Evolutionary conservation across 1,140 invertebrate species (phyloP), one percentile per base, ranked within the genome.

Genomic region (Mercenaria mercenaria): DNA sequence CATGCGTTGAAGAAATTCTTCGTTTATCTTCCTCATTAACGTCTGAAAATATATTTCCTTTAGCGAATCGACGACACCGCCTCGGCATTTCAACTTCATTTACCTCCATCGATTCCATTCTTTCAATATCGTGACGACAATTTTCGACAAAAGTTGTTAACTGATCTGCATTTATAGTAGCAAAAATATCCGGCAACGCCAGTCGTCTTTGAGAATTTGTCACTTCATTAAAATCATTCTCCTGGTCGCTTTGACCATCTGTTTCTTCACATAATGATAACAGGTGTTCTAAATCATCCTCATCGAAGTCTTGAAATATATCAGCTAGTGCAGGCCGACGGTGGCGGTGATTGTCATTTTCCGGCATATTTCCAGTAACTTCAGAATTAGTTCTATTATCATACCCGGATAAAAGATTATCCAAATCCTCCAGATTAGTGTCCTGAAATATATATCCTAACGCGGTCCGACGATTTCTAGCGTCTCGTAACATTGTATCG

Each of bases 381-480:
- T 39, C 67, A 20, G 15, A 39, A 72, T 41, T 39, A 23, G 34
- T 72, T 39, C 67, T 72, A 34, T 41, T 72, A 13, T 72, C 67
- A 29, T 39, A 72, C 29, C 37, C 23, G 4, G 67, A 72, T 39
- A 39, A 32, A 4, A 79, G 10, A 37, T 52, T 56, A 11, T 79
- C 76, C 0, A 79, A 18, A 6, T 79, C 76, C 37, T 56, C 76
- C 13, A 4, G n/a, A 41, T 56, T 18, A 0, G 47, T 50, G 26
- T 50, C 76, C 34, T 79, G n/a, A 39, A 79, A 79, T 18, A 79
- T 79, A 52, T 79, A 23, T 37, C 76, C 76, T 6, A 79, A 41
- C 8, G 47, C 76, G 6, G 8, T 13, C 32, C 76, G 76, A 3
- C 76, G 76, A 37, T 52, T 56, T 79, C n/a, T 72, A 4, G 67